phyloP scores from a whole-genome alignment of 2,888 invertebrate species.

The Aromia moschata region DNA sequence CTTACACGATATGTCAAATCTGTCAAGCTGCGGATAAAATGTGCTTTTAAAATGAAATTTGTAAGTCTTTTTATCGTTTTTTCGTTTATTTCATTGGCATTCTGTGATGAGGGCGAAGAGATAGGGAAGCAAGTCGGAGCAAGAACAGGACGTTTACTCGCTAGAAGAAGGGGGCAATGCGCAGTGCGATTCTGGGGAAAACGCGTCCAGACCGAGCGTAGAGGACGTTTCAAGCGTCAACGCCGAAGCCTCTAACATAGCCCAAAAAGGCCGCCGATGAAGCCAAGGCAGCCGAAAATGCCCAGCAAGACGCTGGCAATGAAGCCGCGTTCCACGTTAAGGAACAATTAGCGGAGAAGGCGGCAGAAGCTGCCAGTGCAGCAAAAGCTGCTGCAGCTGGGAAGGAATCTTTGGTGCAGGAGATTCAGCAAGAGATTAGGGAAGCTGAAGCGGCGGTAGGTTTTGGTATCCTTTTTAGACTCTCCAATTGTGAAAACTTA shows the following conservation, averaged over 20 bases:
- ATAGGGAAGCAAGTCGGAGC: no score
- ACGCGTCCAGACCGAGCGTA: no score
- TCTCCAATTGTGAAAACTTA: neutral
- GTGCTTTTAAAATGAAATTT: neutral
- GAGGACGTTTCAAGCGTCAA: neutral
- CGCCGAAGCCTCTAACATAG: slow-evolving; percentile 68
- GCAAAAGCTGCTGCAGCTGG: slow-evolving; percentile 73
- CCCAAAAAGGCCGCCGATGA: slow-evolving; percentile 78
- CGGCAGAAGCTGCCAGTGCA: slow-evolving; percentile 75
- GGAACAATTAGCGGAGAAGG: slow-evolving; percentile 75
- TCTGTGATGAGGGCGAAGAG: neutral
- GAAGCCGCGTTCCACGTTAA: slow-evolving; percentile 75
- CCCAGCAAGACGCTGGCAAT: slow-evolving; percentile 72
- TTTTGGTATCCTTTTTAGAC: neutral
- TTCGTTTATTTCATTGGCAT: neutral
- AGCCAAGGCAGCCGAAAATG: slow-evolving; percentile 67
- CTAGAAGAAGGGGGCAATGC: no score
- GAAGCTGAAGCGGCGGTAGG: slow-evolving; percentile 65
- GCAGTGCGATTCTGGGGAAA: no score
- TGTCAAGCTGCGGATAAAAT: neutral
- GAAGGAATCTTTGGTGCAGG: slow-evolving; percentile 65
- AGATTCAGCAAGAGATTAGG: slow-evolving; percentile 72
- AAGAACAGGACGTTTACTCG: no score
- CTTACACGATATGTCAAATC: neutral
- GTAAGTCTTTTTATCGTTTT: neutral